phyloP scores from a whole-genome alignment of 2,888 invertebrate genomes.

The Villa cingulata region DNA sequence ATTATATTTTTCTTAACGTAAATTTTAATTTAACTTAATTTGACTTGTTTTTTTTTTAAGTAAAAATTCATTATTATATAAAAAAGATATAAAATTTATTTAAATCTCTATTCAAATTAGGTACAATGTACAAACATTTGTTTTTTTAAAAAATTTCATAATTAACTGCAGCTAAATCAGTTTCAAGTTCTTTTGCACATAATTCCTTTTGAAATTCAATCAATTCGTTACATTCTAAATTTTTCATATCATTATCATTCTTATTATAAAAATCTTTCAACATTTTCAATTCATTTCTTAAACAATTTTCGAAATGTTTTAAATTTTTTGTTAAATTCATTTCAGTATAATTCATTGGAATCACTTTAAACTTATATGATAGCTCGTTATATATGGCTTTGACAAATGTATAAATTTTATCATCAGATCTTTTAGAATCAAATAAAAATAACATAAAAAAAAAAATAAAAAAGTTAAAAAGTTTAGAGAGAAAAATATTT shows the following conservation, averaged over 20 bases:
- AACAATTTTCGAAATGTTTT: constrained; percentile 5
- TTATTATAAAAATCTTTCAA: constrained; percentile 4
- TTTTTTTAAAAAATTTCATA: too few relatives aligned
- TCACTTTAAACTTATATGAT: constrained; percentile 3
- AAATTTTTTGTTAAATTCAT: constrained; percentile 3
- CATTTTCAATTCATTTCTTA: constrained; percentile 9
- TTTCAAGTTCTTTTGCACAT: constrained; percentile 6
- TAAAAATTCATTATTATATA: too few relatives aligned
- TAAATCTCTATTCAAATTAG: too few relatives aligned
- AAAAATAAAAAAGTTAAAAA: not conserved
- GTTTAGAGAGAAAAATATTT: not conserved
- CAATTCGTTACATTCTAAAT: constrained; percentile 3
- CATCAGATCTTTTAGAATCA: constrained; percentile 1
- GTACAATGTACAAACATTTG: too few relatives aligned
- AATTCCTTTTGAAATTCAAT: constrained; percentile 6
- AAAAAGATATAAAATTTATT: too few relatives aligned
- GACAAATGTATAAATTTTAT: constrained; percentile 1
- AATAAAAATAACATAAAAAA: too few relatives aligned
- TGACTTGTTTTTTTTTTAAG: too few relatives aligned
- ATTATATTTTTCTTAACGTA: too few relatives aligned
- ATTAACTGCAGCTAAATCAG: constrained; percentile 5
- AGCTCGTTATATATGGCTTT: constrained; percentile 2
- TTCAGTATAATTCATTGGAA: constrained; percentile 1
- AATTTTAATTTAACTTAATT: too few relatives aligned
- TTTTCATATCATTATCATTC: not conserved